phyloP scores from a whole-genome alignment of 2,797 vertebrate species.

The Labeo calbasu region DNA sequence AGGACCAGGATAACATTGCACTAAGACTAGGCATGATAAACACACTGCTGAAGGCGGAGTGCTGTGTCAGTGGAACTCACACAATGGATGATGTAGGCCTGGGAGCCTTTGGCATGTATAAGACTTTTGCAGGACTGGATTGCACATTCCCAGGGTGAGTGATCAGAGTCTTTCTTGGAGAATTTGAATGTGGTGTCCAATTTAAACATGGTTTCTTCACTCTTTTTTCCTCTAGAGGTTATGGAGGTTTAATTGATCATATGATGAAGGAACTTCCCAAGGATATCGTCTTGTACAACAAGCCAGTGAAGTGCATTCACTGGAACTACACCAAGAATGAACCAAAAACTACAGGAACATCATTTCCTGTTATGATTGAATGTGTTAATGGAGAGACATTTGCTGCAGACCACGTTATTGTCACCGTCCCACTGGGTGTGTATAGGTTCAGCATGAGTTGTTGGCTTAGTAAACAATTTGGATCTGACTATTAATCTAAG shows the following conservation, averaged over 20 bases:
- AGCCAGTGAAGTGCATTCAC: conserved; percentile 81
- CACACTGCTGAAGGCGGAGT: conserved; percentile 85
- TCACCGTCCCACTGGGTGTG: conserved; percentile 90
- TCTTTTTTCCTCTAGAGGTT: conserved; percentile 80
- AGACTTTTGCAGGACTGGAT: conserved; percentile 86
- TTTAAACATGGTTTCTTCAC: conserved; percentile 65
- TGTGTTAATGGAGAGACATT: conserved; percentile 83
- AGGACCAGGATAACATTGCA: conserved; percentile 57
- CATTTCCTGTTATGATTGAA: conserved; percentile 79
- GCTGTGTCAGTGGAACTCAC: conserved; percentile 84
- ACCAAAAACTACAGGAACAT: conserved; percentile 53
- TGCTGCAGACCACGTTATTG: conserved; percentile 86
- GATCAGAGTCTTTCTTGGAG: no score
- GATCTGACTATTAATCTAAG: no score
- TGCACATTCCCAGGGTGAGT: conserved; percentile 87
- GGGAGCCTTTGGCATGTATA: conserved; percentile 84
- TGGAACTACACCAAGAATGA: conserved; percentile 78
- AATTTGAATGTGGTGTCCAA: no score
- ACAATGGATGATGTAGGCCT: conserved; percentile 89
- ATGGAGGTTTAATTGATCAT: conserved; percentile 80
- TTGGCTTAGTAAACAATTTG: conserved; percentile 75
- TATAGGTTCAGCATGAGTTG: background rate
- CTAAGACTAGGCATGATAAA: conserved; percentile 78
- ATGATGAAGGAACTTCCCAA: conserved; percentile 82
- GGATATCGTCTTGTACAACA: conserved; percentile 78